phyloP scores from a whole-genome alignment of 2,888 invertebrate species.

The Mantis religiosa region DNA sequence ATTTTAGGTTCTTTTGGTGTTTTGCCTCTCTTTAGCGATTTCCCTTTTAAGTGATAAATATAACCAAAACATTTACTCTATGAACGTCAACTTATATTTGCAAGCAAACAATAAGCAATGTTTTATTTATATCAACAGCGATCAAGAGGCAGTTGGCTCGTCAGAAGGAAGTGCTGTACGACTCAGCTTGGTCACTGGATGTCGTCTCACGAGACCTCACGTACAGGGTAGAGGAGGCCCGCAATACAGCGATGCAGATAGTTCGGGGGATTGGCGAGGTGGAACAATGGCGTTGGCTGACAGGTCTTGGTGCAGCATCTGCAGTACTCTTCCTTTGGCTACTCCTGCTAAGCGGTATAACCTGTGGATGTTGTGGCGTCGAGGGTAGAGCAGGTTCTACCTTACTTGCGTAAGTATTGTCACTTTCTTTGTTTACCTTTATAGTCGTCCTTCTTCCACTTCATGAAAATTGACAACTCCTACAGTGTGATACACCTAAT shows the following conservation, averaged over 20 bases:
- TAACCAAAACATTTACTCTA: no score
- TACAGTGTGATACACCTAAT: no score
- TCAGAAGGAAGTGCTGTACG: conserved; percentile 54
- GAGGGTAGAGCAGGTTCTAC: conserved; percentile 42
- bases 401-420: conserved; percentile 37
- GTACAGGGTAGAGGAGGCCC: conserved; percentile 45
- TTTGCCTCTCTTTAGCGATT: no score
- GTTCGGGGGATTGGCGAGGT: conserved; percentile 47
- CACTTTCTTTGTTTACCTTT: no score
- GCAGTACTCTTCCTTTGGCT: conserved; percentile 50
- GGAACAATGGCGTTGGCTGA: conserved; percentile 62
- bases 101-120: no score
- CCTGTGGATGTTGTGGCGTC: conserved; percentile 46
- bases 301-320: conserved; percentile 54
- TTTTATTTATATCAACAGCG: conserved; percentile 45
- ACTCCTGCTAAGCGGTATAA: conserved; percentile 46
- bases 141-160: conserved; percentile 56
- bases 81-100: no score
- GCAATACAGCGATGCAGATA: conserved; percentile 44
- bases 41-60: no score
- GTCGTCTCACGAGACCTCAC: conserved; percentile 56
- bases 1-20: no score
- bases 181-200: conserved; percentile 55
- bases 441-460: no score
- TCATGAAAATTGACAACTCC: no score